Evolutionary conservation across 2,797 vertebrate genomes (phyloP).

Genomic region (Gymnoscopelus braueri): DNA sequence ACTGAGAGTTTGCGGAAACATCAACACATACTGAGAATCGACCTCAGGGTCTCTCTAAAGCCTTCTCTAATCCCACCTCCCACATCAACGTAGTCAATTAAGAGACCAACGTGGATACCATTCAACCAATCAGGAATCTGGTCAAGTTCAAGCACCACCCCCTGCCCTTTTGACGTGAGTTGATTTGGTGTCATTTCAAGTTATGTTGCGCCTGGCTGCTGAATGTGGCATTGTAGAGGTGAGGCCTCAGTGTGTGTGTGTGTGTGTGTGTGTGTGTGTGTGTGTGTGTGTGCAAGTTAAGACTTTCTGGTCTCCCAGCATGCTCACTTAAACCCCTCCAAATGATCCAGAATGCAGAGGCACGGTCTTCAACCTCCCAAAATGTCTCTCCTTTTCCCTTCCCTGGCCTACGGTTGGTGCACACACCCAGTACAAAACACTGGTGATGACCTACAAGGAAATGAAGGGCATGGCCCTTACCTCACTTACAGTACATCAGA

Average conservation of each 20-base stretch:
- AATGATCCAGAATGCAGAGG: too few relatives aligned
- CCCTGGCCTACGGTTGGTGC: too few relatives aligned
- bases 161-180: constrained; percentile 25
- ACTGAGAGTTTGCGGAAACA: neutral
- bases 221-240: constrained; percentile 65
- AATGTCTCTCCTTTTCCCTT: too few relatives aligned
- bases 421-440: too few relatives aligned
- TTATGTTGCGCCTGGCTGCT: constrained; percentile 72
- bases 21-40: constrained; percentile 16
- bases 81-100: constrained; percentile 49
- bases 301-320: too few relatives aligned
- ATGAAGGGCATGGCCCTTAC: too few relatives aligned
- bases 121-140: constrained; percentile 20
- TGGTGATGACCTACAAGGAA: too few relatives aligned
- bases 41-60: constrained; percentile 19
- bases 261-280: constrained; percentile 16
- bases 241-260: constrained; percentile 27
- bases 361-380: too few relatives aligned
- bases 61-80: constrained; percentile 38
- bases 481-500: too few relatives aligned
- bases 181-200: constrained; percentile 62
- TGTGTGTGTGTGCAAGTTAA: neutral
- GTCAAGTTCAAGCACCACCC: constrained; percentile 29
- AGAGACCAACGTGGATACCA: constrained; percentile 26
- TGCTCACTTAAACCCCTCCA: too few relatives aligned